Evolutionary conservation across 2,797 vertebrate genomes (phyloP), one percentile per base, ranked within the genome.

Genomic region (Serranus cabrilla): DNA sequence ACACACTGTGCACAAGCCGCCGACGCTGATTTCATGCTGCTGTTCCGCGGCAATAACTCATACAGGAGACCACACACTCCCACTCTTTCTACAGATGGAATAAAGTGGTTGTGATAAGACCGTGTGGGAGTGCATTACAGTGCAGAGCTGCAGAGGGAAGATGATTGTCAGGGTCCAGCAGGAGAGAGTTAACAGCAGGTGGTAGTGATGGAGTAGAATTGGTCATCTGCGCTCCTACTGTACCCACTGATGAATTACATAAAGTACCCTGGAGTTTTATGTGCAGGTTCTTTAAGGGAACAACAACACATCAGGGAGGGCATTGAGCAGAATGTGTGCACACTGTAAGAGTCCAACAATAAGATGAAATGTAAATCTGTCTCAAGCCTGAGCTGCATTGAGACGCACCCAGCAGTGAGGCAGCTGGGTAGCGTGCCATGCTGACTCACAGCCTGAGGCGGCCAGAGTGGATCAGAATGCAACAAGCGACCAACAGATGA

Each of bases 11-110:
- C 77, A 66, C 77, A 69, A 89, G 78, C 90, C 88, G 72, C 91
- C 89, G 14, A 92, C 87, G 83, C 88, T 74, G 74, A 89, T 91
- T 89, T 91, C 90, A 90, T 88, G 88, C 90, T 89, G 87, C 86
- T 90, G 90, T 88, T 90, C 87, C 45, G 42, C 52, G 74, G 86
- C 89, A 88, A 77, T 90, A 90, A 88, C 87, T 91, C 90, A 85
- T 80, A 76, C 73, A 80, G 83, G 84, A 89, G 87, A 87, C 87
- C 81, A 88, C 78, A 87, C 85, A 87, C 84, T 80, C 87, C 86
- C 90, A 90, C 89, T 88, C 85, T 47, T 84, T 84, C 81, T 59
- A 62, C 86, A 80, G 74, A 89, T 87, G 84, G 86, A 86, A 87
- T 86, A 76, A 87, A 91, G 90, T 87, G 89, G 81, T 72, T 76